These are phyloP conservation scores for Poicephalus meyeri DNA, from an alignment of 2,113 vertebrate genomes.

Conservation along the genomic window DNA sequence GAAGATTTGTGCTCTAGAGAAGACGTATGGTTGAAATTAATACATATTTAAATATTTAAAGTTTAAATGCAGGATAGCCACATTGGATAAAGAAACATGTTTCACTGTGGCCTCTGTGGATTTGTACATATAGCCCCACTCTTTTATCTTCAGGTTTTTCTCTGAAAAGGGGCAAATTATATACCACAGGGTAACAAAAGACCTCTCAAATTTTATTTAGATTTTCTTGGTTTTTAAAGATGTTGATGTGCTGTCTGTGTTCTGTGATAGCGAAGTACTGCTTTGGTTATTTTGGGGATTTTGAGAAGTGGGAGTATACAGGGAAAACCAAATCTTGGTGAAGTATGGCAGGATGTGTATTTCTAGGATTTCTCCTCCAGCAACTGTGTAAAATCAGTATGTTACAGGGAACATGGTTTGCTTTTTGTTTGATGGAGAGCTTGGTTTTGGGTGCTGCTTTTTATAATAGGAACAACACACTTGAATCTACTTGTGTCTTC, in stretches of 20 bases:
- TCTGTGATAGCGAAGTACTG: conserved; percentile 9
- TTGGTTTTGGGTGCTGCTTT: neutral
- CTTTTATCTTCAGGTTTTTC: neutral
- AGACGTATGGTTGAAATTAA: conserved; percentile 1
- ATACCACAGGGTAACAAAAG: conserved; percentile 30
- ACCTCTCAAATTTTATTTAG: conserved; percentile 50
- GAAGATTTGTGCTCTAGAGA: neutral
- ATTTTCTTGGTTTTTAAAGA: conserved; percentile 30
- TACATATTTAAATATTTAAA: conserved; percentile 49
- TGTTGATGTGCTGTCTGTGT: neutral
- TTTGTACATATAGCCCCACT: neutral
- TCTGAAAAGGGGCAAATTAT: neutral
- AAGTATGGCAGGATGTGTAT: conserved; percentile 11
- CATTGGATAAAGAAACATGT: neutral
- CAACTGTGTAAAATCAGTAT: neutral
- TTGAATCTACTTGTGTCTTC: neutral
- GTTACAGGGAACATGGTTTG: neutral
- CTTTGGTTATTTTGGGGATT: conserved; percentile 32
- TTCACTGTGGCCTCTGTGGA: neutral
- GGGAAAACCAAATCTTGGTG: conserved; percentile 18
- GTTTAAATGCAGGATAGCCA: neutral
- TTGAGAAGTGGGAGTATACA: neutral
- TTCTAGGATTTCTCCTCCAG: neutral
- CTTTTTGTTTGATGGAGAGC: neutral
- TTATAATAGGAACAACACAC: neutral